phyloP scores from a whole-genome alignment of 2,113 vertebrate genomes.

The Mellivora capensis region DNA sequence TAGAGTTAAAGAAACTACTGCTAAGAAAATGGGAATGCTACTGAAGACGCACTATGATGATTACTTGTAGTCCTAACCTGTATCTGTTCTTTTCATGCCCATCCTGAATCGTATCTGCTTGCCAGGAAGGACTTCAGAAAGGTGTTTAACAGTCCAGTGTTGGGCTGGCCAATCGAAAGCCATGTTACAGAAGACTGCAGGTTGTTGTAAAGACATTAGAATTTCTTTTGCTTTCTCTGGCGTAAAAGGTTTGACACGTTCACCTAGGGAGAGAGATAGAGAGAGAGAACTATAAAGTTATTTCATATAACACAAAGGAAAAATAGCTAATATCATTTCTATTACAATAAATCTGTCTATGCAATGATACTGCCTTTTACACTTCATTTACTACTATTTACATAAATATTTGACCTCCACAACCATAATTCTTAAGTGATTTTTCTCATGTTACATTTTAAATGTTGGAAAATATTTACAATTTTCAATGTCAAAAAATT shows the following conservation, averaged over 20 bases:
- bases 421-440: background rate
- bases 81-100: conserved; percentile 80
- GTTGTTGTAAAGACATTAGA: conserved; percentile 86
- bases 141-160: conserved; percentile 86
- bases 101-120: conserved; percentile 89
- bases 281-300: conserved; percentile 31
- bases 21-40: background rate
- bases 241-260: conserved; percentile 87
- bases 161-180: conserved; percentile 89
- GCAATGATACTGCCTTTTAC: background rate
- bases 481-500: conserved; percentile 62
- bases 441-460: conserved; percentile 48
- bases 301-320: background rate
- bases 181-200: conserved; percentile 92
- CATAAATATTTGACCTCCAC: background rate
- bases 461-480: conserved; percentile 41
- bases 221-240: conserved; percentile 87
- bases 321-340: conserved; percentile 25
- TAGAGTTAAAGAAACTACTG: background rate
- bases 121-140: conserved; percentile 83
- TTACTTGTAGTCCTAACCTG: conserved; percentile 80
- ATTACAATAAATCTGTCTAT: conserved; percentile 13
- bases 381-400: background rate
- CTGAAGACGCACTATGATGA: background rate
- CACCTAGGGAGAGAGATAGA: conserved; percentile 72